Evolutionary conservation across 53 echinoderm and acorn worm species (phyloP).

Genomic region (Luidia sarsii): DNA sequence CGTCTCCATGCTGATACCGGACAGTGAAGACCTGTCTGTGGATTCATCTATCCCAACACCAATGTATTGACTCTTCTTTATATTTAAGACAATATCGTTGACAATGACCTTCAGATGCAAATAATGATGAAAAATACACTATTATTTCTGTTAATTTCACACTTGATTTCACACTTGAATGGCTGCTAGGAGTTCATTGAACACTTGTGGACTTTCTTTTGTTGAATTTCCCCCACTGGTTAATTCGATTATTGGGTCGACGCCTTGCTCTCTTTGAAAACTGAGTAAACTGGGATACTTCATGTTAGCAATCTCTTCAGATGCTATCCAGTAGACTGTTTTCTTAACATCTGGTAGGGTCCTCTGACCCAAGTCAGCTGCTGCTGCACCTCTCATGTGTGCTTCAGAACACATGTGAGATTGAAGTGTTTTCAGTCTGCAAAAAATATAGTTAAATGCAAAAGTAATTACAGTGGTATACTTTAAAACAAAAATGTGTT

Average conservation of each 20-base stretch:
- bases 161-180: background rate
- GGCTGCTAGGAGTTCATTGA: slow-evolving; percentile 40
- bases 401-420: slow-evolving; percentile 29
- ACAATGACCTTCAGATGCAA: slow-evolving; percentile 12
- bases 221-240: slow-evolving; percentile 37
- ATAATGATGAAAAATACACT: too few relatives aligned
- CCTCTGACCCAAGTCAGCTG: slow-evolving; percentile 27
- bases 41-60: slow-evolving; percentile 46
- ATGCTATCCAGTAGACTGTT: slow-evolving; percentile 52
- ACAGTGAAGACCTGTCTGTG: slow-evolving; percentile 30
- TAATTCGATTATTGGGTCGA: slow-evolving; percentile 24
- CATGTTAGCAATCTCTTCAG: slow-evolving; percentile 35
- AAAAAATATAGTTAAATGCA: background rate
- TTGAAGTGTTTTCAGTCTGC: slow-evolving; percentile 31
- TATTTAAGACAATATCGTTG: background rate
- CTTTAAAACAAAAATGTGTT: background rate
- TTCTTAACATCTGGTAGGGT: slow-evolving; percentile 23
- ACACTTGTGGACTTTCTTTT: slow-evolving; percentile 31
- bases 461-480: background rate
- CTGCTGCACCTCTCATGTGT: slow-evolving; percentile 25
- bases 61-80: slow-evolving; percentile 14
- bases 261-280: slow-evolving; percentile 43
- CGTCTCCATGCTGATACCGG: slow-evolving; percentile 7
- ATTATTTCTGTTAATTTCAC: too few relatives aligned
- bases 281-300: slow-evolving; percentile 43